Conservation (phyloP, 2,888 invertebrate genomes). For the Parthenolecanium corni region DNA sequence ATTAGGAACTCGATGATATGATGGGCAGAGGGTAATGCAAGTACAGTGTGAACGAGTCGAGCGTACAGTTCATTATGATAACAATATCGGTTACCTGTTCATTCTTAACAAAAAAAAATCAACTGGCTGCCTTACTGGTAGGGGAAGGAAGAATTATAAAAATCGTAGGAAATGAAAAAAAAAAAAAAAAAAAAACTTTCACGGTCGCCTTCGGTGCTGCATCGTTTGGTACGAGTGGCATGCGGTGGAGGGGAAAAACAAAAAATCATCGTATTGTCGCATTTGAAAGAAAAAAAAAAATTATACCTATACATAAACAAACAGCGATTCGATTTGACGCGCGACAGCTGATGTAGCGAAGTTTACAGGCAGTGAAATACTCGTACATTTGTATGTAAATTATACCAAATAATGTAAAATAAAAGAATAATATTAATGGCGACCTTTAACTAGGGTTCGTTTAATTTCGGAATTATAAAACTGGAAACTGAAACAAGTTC, state of each 20-base stretch:
- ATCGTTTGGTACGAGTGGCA: too few species aligned
- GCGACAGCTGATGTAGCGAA: too few species aligned
- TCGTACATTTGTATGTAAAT: too few species aligned
- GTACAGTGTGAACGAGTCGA: conserved; percentile 11
- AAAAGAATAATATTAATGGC: too few species aligned
- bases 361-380: too few species aligned
- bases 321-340: background rate
- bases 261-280: too few species aligned
- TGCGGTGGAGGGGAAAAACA: background rate
- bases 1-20: conserved; percentile 1
- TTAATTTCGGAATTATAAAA: conserved; percentile 2
- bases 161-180: conserved; percentile 17
- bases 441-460: background rate
- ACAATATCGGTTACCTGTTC: conserved; percentile 19
- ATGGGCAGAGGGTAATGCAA: too few species aligned
- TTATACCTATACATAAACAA: background rate
- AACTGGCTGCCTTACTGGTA: conserved; percentile 23
- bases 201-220: conserved; percentile 10
- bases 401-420: too few species aligned
- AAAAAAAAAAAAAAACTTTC: conserved; percentile 10
- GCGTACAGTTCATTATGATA: conserved; percentile 18
- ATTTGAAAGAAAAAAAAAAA: background rate
- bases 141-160: conserved; percentile 24
- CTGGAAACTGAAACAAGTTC: background rate
- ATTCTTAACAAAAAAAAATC: conserved; percentile 25